Base-by-base conservation (phyloP, 2,113 vertebrate genomes). In the Loxodonta africana region DNA sequence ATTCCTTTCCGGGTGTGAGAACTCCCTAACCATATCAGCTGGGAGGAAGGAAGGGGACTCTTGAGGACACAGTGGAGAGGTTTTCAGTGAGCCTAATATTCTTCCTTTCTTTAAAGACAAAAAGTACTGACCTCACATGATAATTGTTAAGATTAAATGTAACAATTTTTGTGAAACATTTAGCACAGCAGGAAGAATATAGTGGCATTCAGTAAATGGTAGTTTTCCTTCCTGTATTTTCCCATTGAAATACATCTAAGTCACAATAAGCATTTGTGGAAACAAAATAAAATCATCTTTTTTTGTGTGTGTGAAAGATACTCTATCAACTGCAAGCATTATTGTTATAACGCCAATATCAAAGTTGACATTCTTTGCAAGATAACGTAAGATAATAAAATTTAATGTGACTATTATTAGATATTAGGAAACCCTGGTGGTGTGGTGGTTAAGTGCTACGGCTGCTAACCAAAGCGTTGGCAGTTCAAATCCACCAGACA, bases 371-470 rank as follows among this genome's bases (percentile, higher is more conserved):
- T 14, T 83, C 80, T 26, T 97, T 80, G 89, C 37, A 93, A 78
- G 28, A 18, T 93, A 21, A 96, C 44, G 67, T 65, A 95, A 86
- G 97, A 83, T 86, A 90, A 95, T 85, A 81, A 90, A 96, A 97
- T 96, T 74, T 96, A 73, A 26, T 97, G 33, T 23, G 63, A 0
- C 3, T 3, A 9, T 33, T 37, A 67, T 37, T 37, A 37, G 37
- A 37, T 37, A 37, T 37, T 37, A 37, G 37, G 37, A 37, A 37
- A 37, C 37, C 37, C 37, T 37, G 37, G 37, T 37, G 37, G 37
- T 37, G 37, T 37, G 37, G 37, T 37, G 37, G 37, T 37, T 37
- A 37, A 37, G 37, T 37, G 37, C 37, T 37, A 37, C 37, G 37
- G 37, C 37, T 37, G 37, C 37, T 37, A 37, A 37, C 37, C 37